These are phyloP conservation scores for Cathartes aura DNA, from an alignment of 2,113 vertebrate genomes.

Conservation along the genomic window DNA sequence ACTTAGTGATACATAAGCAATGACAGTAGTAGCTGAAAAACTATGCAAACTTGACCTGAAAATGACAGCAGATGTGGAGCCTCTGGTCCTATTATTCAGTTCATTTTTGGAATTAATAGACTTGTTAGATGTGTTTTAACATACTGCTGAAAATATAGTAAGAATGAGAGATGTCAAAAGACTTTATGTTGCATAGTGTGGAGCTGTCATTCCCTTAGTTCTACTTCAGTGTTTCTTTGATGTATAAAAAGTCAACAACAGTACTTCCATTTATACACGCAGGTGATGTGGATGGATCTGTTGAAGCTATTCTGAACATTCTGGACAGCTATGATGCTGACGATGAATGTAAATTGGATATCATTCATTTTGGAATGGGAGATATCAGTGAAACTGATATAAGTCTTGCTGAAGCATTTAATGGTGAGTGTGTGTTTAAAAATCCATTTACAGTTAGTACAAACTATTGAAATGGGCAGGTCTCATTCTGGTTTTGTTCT, in stretches of 20 bases:
- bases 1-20: not conserved
- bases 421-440: slow-evolving; percentile 74
- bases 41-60: not conserved
- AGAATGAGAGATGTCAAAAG: not conserved
- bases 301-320: slow-evolving; percentile 90
- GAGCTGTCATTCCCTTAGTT: not conserved
- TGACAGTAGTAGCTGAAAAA: not conserved
- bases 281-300: slow-evolving; percentile 95
- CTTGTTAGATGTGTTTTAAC: not conserved
- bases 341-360: slow-evolving; percentile 85
- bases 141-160: not conserved
- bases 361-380: slow-evolving; percentile 91
- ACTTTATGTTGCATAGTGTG: not conserved
- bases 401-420: slow-evolving; percentile 86
- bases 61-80: not conserved
- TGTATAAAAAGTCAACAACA: not conserved
- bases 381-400: slow-evolving; percentile 92
- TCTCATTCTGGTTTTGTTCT: not conserved
- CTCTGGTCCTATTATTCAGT: not conserved
- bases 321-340: slow-evolving; percentile 88
- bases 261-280: not conserved
- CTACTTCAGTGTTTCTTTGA: not conserved
- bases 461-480: not conserved
- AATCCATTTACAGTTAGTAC: not conserved
- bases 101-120: not conserved